Percentiles rank a stretch among this genome's conserved stretches.
phyloP scores from a whole-genome alignment of 2,113 vertebrate genomes.

The Petrocephalus microphthalmus region DNA sequence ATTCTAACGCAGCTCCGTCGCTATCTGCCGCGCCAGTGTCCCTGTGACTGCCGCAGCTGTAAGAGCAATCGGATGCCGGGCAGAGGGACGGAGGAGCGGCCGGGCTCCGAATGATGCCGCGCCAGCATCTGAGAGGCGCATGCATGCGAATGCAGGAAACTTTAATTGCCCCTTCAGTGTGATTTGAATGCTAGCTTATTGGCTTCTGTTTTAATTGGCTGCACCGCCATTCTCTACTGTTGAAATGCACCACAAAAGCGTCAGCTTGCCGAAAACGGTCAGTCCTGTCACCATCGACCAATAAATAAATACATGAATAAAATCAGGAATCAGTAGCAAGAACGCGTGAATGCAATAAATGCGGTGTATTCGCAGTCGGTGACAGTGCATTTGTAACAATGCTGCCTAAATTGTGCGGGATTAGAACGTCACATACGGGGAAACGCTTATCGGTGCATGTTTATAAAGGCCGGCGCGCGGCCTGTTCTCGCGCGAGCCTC shows the following conservation, averaged over 20 bases:
- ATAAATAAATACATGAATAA: background rate
- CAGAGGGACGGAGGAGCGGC: no score
- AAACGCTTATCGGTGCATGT: background rate
- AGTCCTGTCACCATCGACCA: background rate
- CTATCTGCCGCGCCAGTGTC: conserved; percentile 21
- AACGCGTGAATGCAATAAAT: background rate
- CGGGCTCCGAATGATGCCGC: conserved; percentile 17
- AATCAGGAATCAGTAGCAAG: background rate
- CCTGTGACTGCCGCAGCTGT: conserved; percentile 22
- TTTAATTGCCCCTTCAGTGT: conserved; percentile 3
- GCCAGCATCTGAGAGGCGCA: conserved; percentile 18
- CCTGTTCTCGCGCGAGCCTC: background rate
- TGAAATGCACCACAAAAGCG: background rate
- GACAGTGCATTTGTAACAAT: background rate
- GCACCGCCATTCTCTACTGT: background rate
- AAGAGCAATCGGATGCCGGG: conserved; percentile 14
- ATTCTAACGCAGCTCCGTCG: conserved; percentile 17
- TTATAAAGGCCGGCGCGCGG: background rate
- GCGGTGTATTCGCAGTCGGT: background rate
- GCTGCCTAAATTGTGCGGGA: background rate
- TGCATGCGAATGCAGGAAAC: conserved; percentile 1
- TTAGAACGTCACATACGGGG: background rate
- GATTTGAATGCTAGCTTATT: background rate
- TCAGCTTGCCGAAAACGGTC: background rate
- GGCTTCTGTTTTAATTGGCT: conserved; percentile 3